Percentiles rank a stretch among this genome's conserved stretches.
Conservation (phyloP, 2,797 vertebrate species). For the Alosa sapidissima region DNA sequence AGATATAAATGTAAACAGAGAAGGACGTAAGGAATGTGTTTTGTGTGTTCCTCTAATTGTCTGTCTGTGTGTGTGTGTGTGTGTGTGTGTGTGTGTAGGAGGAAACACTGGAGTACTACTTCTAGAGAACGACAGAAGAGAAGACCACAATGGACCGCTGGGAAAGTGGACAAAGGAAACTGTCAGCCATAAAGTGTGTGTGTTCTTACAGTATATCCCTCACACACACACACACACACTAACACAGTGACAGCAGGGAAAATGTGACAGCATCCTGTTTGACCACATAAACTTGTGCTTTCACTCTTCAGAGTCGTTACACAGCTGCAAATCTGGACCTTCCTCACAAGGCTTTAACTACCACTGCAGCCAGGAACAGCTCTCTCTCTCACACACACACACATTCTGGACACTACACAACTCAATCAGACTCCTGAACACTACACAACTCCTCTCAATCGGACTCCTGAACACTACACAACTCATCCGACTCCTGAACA, state of each 20-base stretch:
- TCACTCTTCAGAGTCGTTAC: background rate
- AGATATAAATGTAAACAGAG: too few species aligned
- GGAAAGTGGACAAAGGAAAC: conserved; percentile 8
- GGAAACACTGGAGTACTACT: background rate
- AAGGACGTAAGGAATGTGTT: background rate
- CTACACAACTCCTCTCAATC: too few species aligned
- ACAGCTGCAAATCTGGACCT: background rate
- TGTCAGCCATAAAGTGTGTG: background rate
- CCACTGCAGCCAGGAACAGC: background rate
- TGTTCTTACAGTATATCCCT: background rate
- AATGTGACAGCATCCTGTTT: conserved; percentile 13
- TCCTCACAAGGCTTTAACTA: background rate
- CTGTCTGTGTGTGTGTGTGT: background rate
- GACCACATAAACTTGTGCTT: background rate
- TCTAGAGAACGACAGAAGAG: background rate
- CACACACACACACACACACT: background rate
- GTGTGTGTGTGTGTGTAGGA: background rate
- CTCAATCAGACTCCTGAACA: too few species aligned
- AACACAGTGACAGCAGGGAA: background rate
- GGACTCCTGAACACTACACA: too few species aligned
- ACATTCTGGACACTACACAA: too few species aligned
- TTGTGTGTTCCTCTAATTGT: background rate
- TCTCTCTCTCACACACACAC: too few species aligned
- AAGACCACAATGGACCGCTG: background rate
- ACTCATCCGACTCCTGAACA: too few species aligned